Evolutionary conservation across 2,113 vertebrate genomes (phyloP).

Genomic region (Sturnus vulgaris): DNA sequence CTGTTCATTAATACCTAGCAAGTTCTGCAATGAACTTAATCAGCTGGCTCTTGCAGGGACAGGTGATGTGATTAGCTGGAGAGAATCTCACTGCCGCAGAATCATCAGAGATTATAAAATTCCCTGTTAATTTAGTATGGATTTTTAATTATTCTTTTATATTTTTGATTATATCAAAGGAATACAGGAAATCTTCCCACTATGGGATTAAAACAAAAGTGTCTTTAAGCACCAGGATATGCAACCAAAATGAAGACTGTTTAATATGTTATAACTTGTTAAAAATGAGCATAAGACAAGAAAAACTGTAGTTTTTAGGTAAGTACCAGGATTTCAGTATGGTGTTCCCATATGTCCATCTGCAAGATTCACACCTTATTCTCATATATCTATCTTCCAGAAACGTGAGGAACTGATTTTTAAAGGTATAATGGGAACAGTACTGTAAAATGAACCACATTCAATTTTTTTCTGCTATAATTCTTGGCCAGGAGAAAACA

Average conservation of each 20-base stretch:
- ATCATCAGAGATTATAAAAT: neutral
- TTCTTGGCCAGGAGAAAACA: neutral
- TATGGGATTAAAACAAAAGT: neutral
- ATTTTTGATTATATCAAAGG: neutral
- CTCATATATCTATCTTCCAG: neutral
- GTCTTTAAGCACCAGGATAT: neutral
- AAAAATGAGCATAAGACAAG: neutral
- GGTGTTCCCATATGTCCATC: neutral
- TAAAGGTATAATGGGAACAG: neutral
- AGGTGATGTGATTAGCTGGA: neutral
- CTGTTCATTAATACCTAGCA: neutral
- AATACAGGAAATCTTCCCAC: neutral
- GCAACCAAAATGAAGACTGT: neutral
- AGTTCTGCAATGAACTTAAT: neutral
- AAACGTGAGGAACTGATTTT: neutral
- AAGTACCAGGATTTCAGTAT: neutral
- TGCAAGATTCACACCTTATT: neutral
- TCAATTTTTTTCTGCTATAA: neutral
- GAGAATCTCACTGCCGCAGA: neutral
- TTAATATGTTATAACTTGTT: neutral
- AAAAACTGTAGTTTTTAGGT: neutral
- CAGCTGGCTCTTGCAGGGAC: neutral
- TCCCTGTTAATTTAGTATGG: neutral
- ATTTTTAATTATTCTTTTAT: neutral
- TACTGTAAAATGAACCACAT: neutral